Evolutionary conservation across 2,888 invertebrate species (phyloP).

Genomic region (Apodemia mormo): DNA sequence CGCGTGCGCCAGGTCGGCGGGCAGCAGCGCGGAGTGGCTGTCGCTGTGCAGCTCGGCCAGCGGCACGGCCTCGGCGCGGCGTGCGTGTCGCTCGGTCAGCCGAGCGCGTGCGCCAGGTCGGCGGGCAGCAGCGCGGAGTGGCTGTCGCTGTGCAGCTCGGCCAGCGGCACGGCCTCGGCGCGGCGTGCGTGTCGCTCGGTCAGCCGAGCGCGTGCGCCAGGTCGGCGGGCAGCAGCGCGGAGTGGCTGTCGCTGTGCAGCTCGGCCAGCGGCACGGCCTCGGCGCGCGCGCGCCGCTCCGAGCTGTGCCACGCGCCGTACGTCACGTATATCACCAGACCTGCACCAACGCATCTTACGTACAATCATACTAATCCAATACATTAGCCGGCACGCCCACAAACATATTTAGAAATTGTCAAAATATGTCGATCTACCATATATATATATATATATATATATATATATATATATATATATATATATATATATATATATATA

Average conservation of each 20-base stretch:
- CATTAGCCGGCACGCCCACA: too few species aligned
- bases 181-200: constrained; percentile 41
- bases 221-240: constrained; percentile 56
- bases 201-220: constrained; percentile 60
- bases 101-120: constrained; percentile 53
- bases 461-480: too few species aligned
- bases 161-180: constrained; percentile 48
- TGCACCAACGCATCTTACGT: constrained; percentile 40
- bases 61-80: constrained; percentile 49
- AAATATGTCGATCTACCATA: too few species aligned
- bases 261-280: constrained; percentile 56
- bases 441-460: too few species aligned
- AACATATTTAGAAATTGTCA: too few species aligned
- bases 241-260: constrained; percentile 64
- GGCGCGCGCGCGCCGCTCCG: constrained; percentile 62
- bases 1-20: constrained; percentile 49
- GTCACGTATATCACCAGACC: constrained; percentile 87
- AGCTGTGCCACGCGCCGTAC: constrained; percentile 88
- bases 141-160: constrained; percentile 64
- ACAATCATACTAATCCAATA: too few species aligned
- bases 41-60: constrained; percentile 61
- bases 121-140: constrained; percentile 59
- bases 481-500: too few species aligned
- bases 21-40: constrained; percentile 63
- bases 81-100: constrained; percentile 52